These are phyloP conservation scores for Tinea pellionella DNA, from an alignment of 2,888 invertebrate species.

Conservation along the genomic window DNA sequence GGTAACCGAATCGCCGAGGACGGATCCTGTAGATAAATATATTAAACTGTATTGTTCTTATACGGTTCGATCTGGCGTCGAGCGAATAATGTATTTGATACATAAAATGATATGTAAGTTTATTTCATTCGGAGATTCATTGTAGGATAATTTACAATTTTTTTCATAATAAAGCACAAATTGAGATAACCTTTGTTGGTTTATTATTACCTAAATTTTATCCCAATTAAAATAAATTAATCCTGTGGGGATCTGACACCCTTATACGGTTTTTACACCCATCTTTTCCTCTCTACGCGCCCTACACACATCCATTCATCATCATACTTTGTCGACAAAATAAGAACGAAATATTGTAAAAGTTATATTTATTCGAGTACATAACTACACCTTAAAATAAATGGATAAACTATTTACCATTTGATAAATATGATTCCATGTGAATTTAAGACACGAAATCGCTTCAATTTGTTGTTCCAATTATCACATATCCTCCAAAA, in stretches of 20 bases:
- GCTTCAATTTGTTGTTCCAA: slow-evolving; percentile 38
- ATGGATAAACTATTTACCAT: slow-evolving; percentile 65
- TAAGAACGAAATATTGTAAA: slow-evolving; percentile 45
- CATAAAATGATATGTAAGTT: slow-evolving; percentile 70
- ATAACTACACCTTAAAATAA: slow-evolving; percentile 70
- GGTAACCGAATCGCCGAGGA: slow-evolving; percentile 65
- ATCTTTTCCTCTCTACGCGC: too few relatives aligned
- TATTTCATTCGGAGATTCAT: slow-evolving; percentile 72
- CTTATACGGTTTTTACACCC: too few relatives aligned
- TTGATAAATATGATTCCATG: slow-evolving; percentile 62
- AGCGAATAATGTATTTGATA: slow-evolving; percentile 68
- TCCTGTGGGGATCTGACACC: too few relatives aligned
- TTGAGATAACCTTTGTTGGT: slow-evolving; percentile 49
- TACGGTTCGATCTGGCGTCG: slow-evolving; percentile 68
- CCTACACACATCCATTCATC: background rate
- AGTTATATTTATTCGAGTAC: slow-evolving; percentile 72
- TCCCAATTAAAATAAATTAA: too few relatives aligned
- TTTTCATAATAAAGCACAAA: slow-evolving; percentile 76
- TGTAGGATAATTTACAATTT: slow-evolving; percentile 76
- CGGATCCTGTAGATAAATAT: slow-evolving; percentile 68
- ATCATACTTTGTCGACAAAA: background rate
- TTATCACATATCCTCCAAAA: slow-evolving; percentile 45
- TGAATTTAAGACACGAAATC: slow-evolving; percentile 50
- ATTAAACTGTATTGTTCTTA: slow-evolving; percentile 68
- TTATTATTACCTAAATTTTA: too few relatives aligned